A percentile compares a stretch with the other conserved stretches of the same genome.
Conservation (phyloP, 2,888 invertebrate genomes). For the Venusia cambrica region DNA sequence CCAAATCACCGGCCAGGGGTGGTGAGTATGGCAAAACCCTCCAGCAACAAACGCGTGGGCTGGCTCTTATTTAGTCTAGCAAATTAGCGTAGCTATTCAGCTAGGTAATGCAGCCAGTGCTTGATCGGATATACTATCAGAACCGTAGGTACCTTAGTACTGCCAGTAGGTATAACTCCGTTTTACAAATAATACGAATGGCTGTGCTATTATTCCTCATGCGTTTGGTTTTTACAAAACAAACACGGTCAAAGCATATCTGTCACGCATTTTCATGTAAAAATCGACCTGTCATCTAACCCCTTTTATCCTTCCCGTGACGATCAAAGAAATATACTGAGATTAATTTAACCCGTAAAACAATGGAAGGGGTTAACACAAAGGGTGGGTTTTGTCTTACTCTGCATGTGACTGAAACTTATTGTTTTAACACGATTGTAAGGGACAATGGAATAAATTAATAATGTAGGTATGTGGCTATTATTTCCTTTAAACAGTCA, state of each 20-base stretch:
- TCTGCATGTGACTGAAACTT: conserved; percentile 75
- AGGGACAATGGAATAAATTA: conserved; percentile 65
- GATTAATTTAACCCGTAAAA: conserved; percentile 74
- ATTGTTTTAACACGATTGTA: conserved; percentile 69
- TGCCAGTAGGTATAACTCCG: background rate
- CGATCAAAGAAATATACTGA: conserved; percentile 75
- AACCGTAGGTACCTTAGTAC: too few relatives aligned
- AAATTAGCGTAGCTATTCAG: too few relatives aligned
- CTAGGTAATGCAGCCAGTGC: too few relatives aligned
- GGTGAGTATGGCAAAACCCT: too few relatives aligned
- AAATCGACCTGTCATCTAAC: conserved; percentile 53
- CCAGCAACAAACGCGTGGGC: too few relatives aligned
- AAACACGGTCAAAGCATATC: conserved; percentile 31
- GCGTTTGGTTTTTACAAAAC: conserved; percentile 9
- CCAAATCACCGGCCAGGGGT: too few relatives aligned
- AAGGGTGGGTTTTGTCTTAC: conserved; percentile 69
- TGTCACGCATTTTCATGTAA: conserved; percentile 58
- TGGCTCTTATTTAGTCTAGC: too few relatives aligned
- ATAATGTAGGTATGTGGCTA: conserved; percentile 58
- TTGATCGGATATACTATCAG: too few relatives aligned
- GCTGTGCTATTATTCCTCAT: conserved; percentile 1
- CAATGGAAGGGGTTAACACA: conserved; percentile 71
- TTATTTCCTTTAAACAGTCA: conserved; percentile 28
- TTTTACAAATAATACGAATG: background rate
- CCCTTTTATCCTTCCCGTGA: conserved; percentile 59